Conservation (phyloP, 2,113 vertebrate genomes). For the Cnemophilus loriae region DNA sequence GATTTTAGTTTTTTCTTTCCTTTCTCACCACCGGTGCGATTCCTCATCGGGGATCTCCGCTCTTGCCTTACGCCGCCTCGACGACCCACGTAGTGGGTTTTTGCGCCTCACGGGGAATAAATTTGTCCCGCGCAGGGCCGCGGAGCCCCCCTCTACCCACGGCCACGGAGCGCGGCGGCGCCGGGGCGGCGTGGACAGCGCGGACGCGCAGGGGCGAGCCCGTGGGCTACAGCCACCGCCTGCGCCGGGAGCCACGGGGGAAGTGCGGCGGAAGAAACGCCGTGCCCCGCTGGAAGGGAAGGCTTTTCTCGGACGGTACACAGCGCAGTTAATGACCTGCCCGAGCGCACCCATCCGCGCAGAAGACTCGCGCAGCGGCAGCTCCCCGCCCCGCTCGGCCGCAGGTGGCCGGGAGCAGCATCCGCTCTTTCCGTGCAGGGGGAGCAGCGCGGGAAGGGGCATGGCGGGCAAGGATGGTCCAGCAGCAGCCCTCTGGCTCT, state of each 20-base stretch:
- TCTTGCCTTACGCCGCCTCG: neutral
- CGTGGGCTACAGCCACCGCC: neutral
- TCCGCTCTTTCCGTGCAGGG: neutral
- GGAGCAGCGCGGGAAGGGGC: neutral
- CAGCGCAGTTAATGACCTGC: neutral
- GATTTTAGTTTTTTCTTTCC: neutral
- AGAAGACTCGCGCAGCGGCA: neutral
- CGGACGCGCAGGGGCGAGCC: neutral
- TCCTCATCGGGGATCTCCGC: neutral
- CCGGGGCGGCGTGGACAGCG: neutral
- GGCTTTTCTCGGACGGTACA: fast-evolving
- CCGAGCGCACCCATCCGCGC: neutral
- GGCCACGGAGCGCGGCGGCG: neutral
- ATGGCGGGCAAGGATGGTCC: neutral
- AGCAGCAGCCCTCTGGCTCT: neutral
- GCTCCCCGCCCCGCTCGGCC: neutral
- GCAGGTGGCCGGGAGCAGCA: neutral
- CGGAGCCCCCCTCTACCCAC: neutral
- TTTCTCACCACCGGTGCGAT: neutral
- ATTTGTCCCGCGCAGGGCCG: neutral
- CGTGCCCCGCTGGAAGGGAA: neutral
- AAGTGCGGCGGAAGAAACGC: neutral
- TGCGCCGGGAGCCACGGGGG: neutral
- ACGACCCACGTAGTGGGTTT: neutral
- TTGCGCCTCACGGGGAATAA: neutral